These are phyloP conservation scores for Cataglyphis cursor DNA, from an alignment of 2,888 invertebrate species.

Conservation along the genomic window DNA sequence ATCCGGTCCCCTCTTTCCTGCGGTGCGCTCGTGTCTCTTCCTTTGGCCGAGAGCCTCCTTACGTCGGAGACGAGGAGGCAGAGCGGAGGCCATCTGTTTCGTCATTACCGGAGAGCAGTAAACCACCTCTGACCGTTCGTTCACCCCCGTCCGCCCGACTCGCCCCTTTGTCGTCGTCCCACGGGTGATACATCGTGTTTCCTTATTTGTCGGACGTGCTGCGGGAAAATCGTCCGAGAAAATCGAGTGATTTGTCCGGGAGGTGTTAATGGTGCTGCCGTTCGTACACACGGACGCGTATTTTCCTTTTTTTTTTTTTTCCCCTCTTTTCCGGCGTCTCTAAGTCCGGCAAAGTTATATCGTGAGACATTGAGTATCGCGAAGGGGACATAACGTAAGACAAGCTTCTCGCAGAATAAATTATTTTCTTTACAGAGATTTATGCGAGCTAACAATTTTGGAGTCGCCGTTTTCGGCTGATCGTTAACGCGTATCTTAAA, in stretches of 20 bases:
- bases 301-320: not conserved
- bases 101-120: constrained; percentile 86
- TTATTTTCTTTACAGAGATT: not conserved
- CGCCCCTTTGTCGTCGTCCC: constrained; percentile 81
- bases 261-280: constrained; percentile 84
- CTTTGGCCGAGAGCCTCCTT: constrained; percentile 7
- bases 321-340: constrained; percentile 42
- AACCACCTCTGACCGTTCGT: constrained; percentile 79
- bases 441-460: not conserved
- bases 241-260: constrained; percentile 87
- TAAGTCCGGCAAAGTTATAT: constrained; percentile 31
- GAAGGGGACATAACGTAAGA: not conserved
- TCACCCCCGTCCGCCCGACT: constrained; percentile 16
- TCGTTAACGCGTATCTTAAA: not conserved
- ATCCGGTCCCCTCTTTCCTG: constrained; percentile 48
- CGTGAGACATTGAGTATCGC: constrained; percentile 21
- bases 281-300: constrained; percentile 51
- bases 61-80: constrained; percentile 71
- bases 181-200: constrained; percentile 86
- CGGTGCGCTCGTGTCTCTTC: constrained; percentile 42
- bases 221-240: constrained; percentile 86
- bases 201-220: constrained; percentile 86
- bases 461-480: not conserved
- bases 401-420: not conserved
- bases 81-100: constrained; percentile 86